These are phyloP conservation scores for Hydropotes inermis DNA, from an alignment of 2,113 vertebrate genomes.

Conservation along the genomic window DNA sequence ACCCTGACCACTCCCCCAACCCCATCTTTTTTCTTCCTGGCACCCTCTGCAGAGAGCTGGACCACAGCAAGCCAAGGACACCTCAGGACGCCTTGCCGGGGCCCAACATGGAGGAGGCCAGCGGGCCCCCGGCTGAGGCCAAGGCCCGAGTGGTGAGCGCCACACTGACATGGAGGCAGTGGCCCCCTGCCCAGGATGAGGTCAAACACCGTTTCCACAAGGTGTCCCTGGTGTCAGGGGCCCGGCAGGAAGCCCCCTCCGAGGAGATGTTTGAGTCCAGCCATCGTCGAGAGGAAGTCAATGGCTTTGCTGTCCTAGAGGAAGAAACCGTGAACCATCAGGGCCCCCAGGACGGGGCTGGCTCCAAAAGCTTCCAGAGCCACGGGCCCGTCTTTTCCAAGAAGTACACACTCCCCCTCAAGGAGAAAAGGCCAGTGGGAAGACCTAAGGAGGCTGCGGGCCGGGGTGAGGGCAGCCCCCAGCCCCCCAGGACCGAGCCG, in stretches of 20 bases:
- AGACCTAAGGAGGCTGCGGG: slow-evolving; percentile 40
- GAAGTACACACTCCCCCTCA: slow-evolving; percentile 70
- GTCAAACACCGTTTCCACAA: slow-evolving; percentile 79
- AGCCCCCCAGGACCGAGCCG: neutral
- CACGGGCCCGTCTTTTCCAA: slow-evolving; percentile 82
- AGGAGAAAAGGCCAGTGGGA: slow-evolving; percentile 60
- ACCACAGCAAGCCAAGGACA: neutral
- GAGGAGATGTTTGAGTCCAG: neutral
- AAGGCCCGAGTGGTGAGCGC: slow-evolving; percentile 73
- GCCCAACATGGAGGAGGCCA: slow-evolving; percentile 65
- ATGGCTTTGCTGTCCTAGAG: slow-evolving; percentile 66
- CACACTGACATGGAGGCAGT: slow-evolving; percentile 75
- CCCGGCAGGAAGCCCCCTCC: rapidly evolving
- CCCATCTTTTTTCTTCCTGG: neutral
- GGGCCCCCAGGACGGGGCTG: neutral
- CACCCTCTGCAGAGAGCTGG: neutral
- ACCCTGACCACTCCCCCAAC: neutral
- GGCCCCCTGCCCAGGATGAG: slow-evolving; percentile 57
- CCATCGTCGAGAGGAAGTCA: slow-evolving; percentile 34
- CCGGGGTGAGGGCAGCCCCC: rapidly evolving
- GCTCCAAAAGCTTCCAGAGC: slow-evolving; percentile 58
- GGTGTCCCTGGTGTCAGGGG: slow-evolving; percentile 80
- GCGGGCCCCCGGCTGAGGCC: neutral
- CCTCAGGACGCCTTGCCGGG: neutral
- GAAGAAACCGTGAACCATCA: slow-evolving; percentile 54